Evolutionary conservation across 2,797 vertebrate genomes (phyloP).

Genomic region (Myotis findleyi): DNA sequence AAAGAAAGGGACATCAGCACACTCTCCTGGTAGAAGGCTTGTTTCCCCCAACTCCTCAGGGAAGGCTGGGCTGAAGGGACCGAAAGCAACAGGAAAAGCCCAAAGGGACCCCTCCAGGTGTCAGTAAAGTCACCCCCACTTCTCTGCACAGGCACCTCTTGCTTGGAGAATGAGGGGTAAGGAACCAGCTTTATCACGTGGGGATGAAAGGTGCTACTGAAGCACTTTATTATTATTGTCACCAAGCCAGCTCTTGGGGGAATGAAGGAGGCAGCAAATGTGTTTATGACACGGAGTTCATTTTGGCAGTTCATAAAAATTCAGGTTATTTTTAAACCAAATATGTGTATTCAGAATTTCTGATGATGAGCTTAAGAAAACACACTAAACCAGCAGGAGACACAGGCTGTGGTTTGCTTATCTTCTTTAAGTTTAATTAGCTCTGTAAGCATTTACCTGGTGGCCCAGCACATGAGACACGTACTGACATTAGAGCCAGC

Average conservation of each 20-base stretch:
- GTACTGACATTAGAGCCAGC: not conserved
- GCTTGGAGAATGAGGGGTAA: not conserved
- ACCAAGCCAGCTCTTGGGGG: not conserved
- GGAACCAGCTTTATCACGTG: not conserved
- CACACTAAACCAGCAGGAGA: not conserved
- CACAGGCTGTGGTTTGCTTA: not conserved
- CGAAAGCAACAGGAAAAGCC: not conserved
- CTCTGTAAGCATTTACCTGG: not conserved
- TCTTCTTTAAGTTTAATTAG: slow-evolving; percentile 2
- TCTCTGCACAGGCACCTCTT: not conserved
- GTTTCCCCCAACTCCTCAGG: not conserved
- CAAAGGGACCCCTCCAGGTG: not conserved
- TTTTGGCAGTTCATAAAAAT: slow-evolving; percentile 52
- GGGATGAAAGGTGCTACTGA: not conserved
- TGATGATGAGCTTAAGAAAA: slow-evolving; percentile 28
- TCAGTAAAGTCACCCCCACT: not conserved
- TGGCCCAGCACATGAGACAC: not conserved
- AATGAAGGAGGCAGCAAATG: not conserved
- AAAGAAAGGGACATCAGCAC: not conserved
- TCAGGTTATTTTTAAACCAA: slow-evolving; percentile 58
- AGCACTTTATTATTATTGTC: not conserved
- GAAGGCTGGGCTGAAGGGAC: not conserved
- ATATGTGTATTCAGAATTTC: slow-evolving; percentile 41
- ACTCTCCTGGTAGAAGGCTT: not conserved
- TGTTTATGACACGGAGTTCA: not conserved